Evolutionary conservation across 2,888 invertebrate genomes (phyloP), one percentile per base, ranked within the genome.

Genomic region (Clivina fossor): DNA sequence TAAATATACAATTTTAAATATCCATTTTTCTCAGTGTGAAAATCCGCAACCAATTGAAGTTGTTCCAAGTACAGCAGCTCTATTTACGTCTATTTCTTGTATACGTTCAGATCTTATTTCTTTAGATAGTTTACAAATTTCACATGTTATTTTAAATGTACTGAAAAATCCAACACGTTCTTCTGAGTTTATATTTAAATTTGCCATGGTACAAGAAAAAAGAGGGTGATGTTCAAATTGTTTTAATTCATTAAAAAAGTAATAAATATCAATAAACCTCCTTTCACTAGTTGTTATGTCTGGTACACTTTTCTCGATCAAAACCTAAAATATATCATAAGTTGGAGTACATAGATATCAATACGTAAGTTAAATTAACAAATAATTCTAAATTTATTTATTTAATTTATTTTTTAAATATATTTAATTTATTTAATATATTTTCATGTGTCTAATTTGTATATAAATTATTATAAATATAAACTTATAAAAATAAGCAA

Each of bases 31-130:
- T n/a, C n/a, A n/a, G n/a, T n/a, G 56, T 20, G 48, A 49, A 28
- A 46, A 46, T 37, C 57, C 53, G 26, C 44, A 37, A 28, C 57
- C 57, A 46, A 46, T 47, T 28, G 57, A 46, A 26, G 43, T 38
- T 20, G 47, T 30, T 9, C 54, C 57, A 19, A 33, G 40, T 22
- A 53, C 32, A 37, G 47, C n/a, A n/a, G n/a, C n/a, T n/a, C n/a
- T n/a, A n/a, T n/a, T n/a, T 38, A 57, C 22, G 37, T 43, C n/a
- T 16, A 43, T 26, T 11, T 26, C 13, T 22, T 43, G 24, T 9
- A 13, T 4, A 15, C 13, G 13, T 43, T 43, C 43, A 13, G 43
- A 26, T 26, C 28, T 26, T 24, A 43, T 26, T 43, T 26, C 5
- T 22, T 15, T 43, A 11, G 43, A 11, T 15, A 26, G 4, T 15